Conservation (phyloP, 2,797 vertebrate genomes). For the Esox lucius region DNA sequence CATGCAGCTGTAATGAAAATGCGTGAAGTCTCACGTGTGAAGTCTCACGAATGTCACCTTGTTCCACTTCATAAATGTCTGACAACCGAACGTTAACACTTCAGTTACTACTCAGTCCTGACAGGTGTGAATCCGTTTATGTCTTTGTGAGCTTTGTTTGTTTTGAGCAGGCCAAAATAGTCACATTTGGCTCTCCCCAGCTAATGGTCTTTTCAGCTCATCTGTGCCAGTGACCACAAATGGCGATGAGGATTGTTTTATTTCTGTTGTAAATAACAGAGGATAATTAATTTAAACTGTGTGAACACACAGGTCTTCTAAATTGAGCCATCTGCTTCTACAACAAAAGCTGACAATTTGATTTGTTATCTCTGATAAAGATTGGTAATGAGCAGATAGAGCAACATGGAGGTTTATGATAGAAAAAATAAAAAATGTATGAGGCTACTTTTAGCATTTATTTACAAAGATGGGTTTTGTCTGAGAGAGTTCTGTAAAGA, state of each 20-base stretch:
- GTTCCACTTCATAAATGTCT: slow-evolving; percentile 2
- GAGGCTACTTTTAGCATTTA: too few species aligned
- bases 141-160: not conserved
- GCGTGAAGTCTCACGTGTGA: not conserved
- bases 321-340: slow-evolving; percentile 28
- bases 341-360: slow-evolving; percentile 13
- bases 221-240: slow-evolving; percentile 5
- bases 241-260: slow-evolving; percentile 28
- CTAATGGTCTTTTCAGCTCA: not conserved
- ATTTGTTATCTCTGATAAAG: slow-evolving; percentile 19
- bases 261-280: slow-evolving; percentile 15
- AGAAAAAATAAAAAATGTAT: not conserved
- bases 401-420: slow-evolving; percentile 6
- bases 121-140: not conserved
- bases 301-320: slow-evolving; percentile 23
- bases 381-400: not conserved
- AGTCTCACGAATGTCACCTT: not conserved
- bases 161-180: not conserved
- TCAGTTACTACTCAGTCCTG: slow-evolving; percentile 1
- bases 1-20: slow-evolving; percentile 14
- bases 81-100: not conserved
- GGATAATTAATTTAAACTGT: slow-evolving; percentile 17
- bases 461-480: too few species aligned
- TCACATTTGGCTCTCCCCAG: not conserved
- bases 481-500: too few species aligned